A percentile compares a stretch with the other conserved stretches of the same genome.
Conservation (phyloP, 1,140 invertebrate genomes). For the Sipha flava region DNA sequence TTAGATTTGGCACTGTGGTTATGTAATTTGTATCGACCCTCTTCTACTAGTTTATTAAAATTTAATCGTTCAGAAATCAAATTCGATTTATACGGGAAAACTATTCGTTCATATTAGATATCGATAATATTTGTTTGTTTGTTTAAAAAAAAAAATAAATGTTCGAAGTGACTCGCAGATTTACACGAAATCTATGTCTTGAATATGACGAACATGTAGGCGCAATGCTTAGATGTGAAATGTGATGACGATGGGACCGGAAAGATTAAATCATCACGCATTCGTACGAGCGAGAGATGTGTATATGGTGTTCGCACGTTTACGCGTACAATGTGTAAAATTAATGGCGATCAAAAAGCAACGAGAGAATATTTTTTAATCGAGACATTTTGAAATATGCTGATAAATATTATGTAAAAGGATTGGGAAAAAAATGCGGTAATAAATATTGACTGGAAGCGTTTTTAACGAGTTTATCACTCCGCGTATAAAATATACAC, state of each 20-base stretch:
- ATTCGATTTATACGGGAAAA: not conserved
- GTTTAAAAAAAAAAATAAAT: no score
- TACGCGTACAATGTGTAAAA: not conserved
- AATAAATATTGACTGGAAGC: not conserved
- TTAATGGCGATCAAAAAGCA: not conserved
- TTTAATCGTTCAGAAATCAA: not conserved
- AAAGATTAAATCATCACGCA: no score
- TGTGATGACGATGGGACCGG: no score
- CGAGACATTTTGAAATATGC: not conserved
- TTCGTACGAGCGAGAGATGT: not conserved
- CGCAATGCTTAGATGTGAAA: no score
- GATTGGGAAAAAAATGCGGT: not conserved
- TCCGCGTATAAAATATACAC: no score
- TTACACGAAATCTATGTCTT: no score
- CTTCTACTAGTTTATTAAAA: not conserved
- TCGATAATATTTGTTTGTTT: no score
- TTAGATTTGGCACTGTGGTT: not conserved
- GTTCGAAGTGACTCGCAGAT: no score
- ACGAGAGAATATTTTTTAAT: not conserved
- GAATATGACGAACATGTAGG: no score
- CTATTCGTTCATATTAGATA: no score
- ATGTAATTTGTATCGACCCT: not conserved
- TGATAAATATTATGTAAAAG: not conserved
- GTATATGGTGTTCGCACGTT: not conserved
- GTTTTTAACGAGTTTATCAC: not conserved